Conservation (phyloP, 2,888 invertebrate species). For the Chymomyza procnemis region DNA sequence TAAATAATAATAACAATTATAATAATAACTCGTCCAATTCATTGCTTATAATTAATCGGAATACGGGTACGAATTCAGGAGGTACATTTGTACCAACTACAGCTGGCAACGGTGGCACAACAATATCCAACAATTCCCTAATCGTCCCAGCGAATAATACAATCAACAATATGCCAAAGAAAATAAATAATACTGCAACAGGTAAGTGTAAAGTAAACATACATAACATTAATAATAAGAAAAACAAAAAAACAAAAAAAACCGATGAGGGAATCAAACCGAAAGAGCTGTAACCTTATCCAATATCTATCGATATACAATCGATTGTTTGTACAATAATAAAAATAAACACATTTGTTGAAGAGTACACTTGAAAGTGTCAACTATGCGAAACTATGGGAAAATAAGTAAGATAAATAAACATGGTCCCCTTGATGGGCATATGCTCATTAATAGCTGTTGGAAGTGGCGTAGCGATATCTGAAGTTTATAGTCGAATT, state of each 20-base stretch:
- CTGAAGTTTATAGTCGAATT: too few relatives aligned
- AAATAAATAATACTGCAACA: slow-evolving; percentile 35
- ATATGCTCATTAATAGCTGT: too few relatives aligned
- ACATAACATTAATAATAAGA: too few relatives aligned
- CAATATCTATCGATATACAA: too few relatives aligned
- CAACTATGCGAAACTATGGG: too few relatives aligned
- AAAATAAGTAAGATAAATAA: too few relatives aligned
- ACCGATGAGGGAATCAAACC: neutral
- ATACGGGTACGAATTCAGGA: slow-evolving; percentile 20
- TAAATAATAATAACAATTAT: slow-evolving; percentile 72
- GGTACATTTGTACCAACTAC: slow-evolving; percentile 6
- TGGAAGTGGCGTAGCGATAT: too few relatives aligned
- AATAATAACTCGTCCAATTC: slow-evolving; percentile 34
- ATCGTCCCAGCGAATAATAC: slow-evolving; percentile 34
- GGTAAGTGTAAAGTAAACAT: slow-evolving; percentile 40
- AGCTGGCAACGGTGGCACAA: slow-evolving; percentile 10
- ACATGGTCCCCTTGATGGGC: too few relatives aligned
- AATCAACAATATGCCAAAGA: slow-evolving; percentile 62
- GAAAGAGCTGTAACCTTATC: neutral
- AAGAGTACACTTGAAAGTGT: too few relatives aligned
- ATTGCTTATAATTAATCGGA: slow-evolving; percentile 16
- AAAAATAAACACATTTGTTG: too few relatives aligned
- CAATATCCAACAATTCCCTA: slow-evolving; percentile 8
- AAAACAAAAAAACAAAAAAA: neutral
- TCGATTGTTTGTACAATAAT: too few relatives aligned